phyloP scores from a whole-genome alignment of 2,797 vertebrate genomes.

The Chromis chromis region DNA sequence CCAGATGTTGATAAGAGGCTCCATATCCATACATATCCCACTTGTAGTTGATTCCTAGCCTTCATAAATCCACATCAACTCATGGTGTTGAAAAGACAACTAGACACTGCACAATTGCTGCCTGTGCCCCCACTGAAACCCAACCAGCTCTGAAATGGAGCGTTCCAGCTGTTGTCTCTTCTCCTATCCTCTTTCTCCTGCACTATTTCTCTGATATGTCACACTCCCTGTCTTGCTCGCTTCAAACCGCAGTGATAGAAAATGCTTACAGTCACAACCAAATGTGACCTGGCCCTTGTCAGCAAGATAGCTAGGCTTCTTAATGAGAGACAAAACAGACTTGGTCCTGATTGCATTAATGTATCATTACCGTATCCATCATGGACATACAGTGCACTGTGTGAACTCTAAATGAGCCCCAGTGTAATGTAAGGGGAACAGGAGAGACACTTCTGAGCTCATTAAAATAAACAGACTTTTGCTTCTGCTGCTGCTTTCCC shows the following conservation, averaged over 20 bases:
- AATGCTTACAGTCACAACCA: slow-evolving; percentile 66
- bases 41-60: slow-evolving; percentile 46
- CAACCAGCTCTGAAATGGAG: slow-evolving; percentile 50
- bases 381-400: slow-evolving; percentile 72
- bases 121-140: slow-evolving; percentile 57
- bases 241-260: slow-evolving; percentile 66
- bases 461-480: slow-evolving; percentile 84
- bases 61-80: slow-evolving; percentile 71
- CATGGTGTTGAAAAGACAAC: slow-evolving; percentile 71
- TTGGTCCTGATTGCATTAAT: slow-evolving; percentile 79
- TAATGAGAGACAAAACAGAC: slow-evolving; percentile 82
- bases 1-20: slow-evolving; percentile 69
- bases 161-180: slow-evolving; percentile 71
- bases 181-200: slow-evolving; percentile 33
- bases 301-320: slow-evolving; percentile 77
- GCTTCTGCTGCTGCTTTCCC: slow-evolving; percentile 82
- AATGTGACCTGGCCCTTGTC: slow-evolving; percentile 77
- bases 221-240: slow-evolving; percentile 43
- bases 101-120: slow-evolving; percentile 45
- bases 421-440: slow-evolving; percentile 74
- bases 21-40: slow-evolving; percentile 31
- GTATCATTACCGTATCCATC: slow-evolving; percentile 81
- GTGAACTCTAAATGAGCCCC: slow-evolving; percentile 79
- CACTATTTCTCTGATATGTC: slow-evolving; percentile 41
- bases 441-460: slow-evolving; percentile 83